Conservation (phyloP, 2,888 invertebrate genomes). For the Drosophila lutescens region DNA sequence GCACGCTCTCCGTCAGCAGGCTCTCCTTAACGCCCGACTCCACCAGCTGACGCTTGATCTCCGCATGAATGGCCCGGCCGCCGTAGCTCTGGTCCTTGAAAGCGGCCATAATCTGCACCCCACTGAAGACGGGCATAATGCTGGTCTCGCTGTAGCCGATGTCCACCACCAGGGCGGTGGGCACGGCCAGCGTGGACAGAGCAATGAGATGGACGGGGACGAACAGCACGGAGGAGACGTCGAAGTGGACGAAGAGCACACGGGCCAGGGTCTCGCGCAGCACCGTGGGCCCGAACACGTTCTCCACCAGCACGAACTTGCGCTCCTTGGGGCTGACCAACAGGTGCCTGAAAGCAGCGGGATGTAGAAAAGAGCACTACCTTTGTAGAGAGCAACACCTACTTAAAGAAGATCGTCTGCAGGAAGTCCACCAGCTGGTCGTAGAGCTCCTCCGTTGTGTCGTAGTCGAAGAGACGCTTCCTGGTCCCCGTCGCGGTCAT, state of each 20-base stretch:
- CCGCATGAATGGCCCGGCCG: slow-evolving; percentile 89
- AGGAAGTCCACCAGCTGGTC: slow-evolving; percentile 94
- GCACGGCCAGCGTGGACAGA: slow-evolving; percentile 92
- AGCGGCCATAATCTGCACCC: slow-evolving; percentile 93
- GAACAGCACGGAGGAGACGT: slow-evolving; percentile 92
- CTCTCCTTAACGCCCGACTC: slow-evolving; percentile 83
- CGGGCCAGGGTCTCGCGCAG: slow-evolving; percentile 95
- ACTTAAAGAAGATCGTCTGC: slow-evolving; percentile 95
- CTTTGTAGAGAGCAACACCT: slow-evolving; percentile 70
- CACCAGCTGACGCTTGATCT: slow-evolving; percentile 86
- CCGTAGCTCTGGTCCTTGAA: slow-evolving; percentile 93
- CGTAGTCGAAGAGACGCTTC: slow-evolving; percentile 88
- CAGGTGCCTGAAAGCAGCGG: slow-evolving; percentile 90
- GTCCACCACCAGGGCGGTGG: slow-evolving; percentile 93
- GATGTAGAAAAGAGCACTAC: too few species aligned
- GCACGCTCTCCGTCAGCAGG: slow-evolving; percentile 85
- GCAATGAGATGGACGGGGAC: slow-evolving; percentile 94
- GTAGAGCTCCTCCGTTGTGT: slow-evolving; percentile 89
- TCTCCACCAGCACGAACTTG: slow-evolving; percentile 96
- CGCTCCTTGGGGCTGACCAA: slow-evolving; percentile 97
- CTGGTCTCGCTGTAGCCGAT: slow-evolving; percentile 94
- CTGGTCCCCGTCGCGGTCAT: slow-evolving; percentile 87
- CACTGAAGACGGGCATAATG: slow-evolving; percentile 93
- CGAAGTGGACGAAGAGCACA: slow-evolving; percentile 96
- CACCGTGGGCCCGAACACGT: slow-evolving; percentile 91